phyloP scores from a whole-genome alignment of 2,888 invertebrate species.

The Hemithea aestivaria region DNA sequence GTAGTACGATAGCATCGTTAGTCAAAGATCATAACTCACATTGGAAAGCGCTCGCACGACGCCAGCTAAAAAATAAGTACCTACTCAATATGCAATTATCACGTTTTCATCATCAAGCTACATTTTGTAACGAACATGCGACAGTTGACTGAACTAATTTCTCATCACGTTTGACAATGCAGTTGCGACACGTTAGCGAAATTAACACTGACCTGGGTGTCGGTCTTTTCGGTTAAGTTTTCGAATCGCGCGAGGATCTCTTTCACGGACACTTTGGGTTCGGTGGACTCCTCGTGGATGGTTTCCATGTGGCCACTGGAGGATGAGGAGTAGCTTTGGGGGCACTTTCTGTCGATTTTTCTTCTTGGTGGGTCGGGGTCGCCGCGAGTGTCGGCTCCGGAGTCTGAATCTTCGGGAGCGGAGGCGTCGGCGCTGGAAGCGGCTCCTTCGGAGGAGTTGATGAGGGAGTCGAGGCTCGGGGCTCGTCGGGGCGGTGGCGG shows the following conservation, averaged over 20 bases:
- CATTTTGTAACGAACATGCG: conserved; percentile 34
- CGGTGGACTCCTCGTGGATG: conserved; percentile 86
- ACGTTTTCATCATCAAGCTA: conserved; percentile 37
- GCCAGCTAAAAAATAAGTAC: conserved; percentile 20
- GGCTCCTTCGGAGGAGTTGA: conserved; percentile 83
- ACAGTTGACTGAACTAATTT: conserved; percentile 32
- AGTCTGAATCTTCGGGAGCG: conserved; percentile 81
- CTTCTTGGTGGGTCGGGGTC: conserved; percentile 56
- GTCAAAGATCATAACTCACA: conserved; percentile 39
- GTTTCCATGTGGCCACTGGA: conserved; percentile 88
- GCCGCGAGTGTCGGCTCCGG: conserved; percentile 81
- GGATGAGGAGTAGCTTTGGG: conserved; percentile 73
- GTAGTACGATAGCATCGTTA: conserved; percentile 38
- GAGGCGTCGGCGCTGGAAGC: conserved; percentile 81
- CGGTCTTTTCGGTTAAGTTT: conserved; percentile 79
- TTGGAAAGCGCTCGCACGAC: conserved; percentile 39
- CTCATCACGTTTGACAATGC: conserved; percentile 31
- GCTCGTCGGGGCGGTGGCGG: conserved; percentile 62
- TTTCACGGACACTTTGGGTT: conserved; percentile 90
- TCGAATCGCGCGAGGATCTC: conserved; percentile 91
- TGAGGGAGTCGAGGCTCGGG: conserved; percentile 83
- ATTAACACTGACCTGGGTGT: conserved; percentile 50
- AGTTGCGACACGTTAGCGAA: too few relatives aligned
- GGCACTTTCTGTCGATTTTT: conserved; percentile 58
- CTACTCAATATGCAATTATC: conserved; percentile 31